These are phyloP conservation scores for Sycophila sp. DNA, from an alignment of 1,140 invertebrate genomes.

Conservation along the genomic window DNA sequence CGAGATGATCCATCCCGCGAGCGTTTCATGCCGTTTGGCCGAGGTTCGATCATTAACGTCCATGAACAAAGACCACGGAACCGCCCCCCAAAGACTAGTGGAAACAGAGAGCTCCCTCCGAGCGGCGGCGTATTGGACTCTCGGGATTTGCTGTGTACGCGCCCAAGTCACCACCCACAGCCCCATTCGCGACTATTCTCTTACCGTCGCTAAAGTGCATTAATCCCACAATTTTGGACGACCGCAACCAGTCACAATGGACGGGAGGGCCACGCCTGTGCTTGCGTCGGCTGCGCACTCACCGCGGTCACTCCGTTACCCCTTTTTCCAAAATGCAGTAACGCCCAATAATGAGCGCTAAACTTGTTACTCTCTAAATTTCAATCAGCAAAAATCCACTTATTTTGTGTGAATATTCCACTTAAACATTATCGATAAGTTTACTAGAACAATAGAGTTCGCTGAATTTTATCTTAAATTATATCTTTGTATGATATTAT, in stretches of 20 bases:
- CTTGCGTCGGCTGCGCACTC: neutral
- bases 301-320: neutral
- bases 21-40: constrained; percentile 11
- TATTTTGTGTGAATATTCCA: no score
- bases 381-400: no score
- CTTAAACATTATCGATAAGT: no score
- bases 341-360: no score
- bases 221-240: constrained; percentile 21
- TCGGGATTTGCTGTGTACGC: constrained; percentile 32
- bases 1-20: no score
- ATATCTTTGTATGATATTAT: no score
- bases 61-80: neutral
- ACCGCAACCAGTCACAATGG: constrained; percentile 23
- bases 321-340: no score
- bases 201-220: constrained; percentile 5
- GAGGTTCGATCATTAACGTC: constrained; percentile 25
- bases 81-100: constrained; percentile 26
- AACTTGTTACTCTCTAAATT: no score
- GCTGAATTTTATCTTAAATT: no score
- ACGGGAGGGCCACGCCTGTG: neutral
- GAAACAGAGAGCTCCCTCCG: neutral
- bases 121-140: constrained; percentile 41
- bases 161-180: constrained; percentile 25
- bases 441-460: no score
- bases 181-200: neutral